phyloP scores from a whole-genome alignment of 1,140 invertebrate genomes.

The Drosophila lacertosa region DNA sequence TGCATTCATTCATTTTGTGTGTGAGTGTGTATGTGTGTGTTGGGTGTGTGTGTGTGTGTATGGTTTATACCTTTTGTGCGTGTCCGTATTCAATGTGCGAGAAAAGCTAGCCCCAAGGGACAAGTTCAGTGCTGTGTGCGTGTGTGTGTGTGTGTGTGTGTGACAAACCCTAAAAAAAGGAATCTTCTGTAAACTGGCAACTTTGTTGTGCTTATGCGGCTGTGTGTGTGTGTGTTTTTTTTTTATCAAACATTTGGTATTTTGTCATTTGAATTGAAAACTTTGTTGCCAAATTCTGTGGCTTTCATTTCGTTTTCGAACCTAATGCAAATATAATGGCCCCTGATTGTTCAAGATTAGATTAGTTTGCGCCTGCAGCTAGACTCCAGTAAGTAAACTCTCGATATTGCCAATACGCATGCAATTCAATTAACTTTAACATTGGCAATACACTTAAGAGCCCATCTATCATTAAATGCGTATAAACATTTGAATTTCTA shows the following conservation, averaged over 20 bases:
- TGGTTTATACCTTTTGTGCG: slow-evolving; percentile 70
- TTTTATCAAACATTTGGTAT: slow-evolving; percentile 49
- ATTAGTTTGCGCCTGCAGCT: background rate
- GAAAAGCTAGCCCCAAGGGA: slow-evolving; percentile 25
- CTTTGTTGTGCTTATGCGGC: slow-evolving; percentile 9
- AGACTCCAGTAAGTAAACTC: background rate
- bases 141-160: slow-evolving; percentile 3
- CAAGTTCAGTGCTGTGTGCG: slow-evolving; percentile 5
- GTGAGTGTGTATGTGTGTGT: slow-evolving; percentile 27
- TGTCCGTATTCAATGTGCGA: slow-evolving; percentile 25
- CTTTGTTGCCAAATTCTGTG: slow-evolving; percentile 40
- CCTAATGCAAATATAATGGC: slow-evolving; percentile 65
- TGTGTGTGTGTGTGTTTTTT: slow-evolving; percentile 10
- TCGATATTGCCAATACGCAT: background rate
- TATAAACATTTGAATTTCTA: background rate
- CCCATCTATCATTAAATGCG: slow-evolving; percentile 9
- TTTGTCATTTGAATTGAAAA: slow-evolving; percentile 42
- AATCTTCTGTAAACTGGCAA: slow-evolving; percentile 25
- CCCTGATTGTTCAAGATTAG: slow-evolving; percentile 42
- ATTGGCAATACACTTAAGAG: slow-evolving; percentile 7
- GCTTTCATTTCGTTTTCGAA: slow-evolving; percentile 22
- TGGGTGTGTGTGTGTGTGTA: slow-evolving; percentile 14
- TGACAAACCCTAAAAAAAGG: slow-evolving; percentile 15
- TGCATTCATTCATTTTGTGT: slow-evolving; percentile 56
- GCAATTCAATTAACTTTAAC: slow-evolving; percentile 24